Conservation (phyloP, 2,113 vertebrate genomes). For the Pollimyrus isidori region DNA sequence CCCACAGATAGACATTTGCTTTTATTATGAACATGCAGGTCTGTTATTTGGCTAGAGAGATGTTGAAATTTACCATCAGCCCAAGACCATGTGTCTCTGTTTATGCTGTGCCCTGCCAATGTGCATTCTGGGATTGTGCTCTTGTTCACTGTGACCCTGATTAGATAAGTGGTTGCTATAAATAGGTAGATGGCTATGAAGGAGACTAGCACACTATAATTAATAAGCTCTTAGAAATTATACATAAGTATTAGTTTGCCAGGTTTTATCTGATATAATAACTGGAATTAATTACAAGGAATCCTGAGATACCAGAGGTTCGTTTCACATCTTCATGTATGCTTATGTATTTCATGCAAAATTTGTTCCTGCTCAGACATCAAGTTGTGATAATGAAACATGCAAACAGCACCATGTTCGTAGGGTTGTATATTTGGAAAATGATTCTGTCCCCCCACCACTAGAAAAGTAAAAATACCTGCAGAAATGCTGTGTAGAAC, state of each 20-base stretch:
- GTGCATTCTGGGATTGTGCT: background rate
- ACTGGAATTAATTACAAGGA: background rate
- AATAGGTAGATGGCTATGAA: background rate
- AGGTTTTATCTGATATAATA: background rate
- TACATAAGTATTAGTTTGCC: background rate
- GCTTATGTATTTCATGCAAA: background rate
- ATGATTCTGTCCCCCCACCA: background rate
- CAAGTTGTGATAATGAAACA: background rate
- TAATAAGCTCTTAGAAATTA: background rate
- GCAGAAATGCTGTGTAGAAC: background rate
- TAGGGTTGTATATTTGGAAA: background rate
- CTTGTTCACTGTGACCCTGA: background rate
- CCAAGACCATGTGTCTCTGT: background rate
- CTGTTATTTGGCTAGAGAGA: background rate
- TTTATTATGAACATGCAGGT: background rate
- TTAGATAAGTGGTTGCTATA: background rate
- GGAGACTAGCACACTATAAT: background rate
- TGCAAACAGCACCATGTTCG: background rate
- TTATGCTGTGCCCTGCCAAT: background rate
- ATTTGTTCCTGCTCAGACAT: background rate
- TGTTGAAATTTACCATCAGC: background rate
- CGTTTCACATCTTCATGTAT: background rate
- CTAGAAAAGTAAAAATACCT: background rate
- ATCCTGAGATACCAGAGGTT: background rate
- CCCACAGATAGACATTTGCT: background rate